Conservation (phyloP, 2,797 vertebrate genomes). For the Anas acuta region DNA sequence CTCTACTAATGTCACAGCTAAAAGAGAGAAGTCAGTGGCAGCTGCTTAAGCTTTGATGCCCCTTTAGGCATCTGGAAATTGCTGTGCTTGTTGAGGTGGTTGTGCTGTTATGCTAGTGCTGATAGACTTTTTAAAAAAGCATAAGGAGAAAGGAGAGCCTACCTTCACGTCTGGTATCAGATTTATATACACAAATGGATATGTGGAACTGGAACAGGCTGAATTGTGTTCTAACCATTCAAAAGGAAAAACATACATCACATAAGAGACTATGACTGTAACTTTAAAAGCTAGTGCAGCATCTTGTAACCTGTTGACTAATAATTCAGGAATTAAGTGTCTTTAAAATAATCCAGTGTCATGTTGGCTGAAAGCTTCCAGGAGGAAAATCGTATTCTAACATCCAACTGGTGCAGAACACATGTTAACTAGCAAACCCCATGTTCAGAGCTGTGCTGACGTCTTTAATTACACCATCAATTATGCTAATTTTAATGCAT, state of each 20-base stretch:
- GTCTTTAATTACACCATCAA: constrained; percentile 56
- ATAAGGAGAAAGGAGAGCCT: background rate
- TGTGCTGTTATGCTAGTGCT: background rate
- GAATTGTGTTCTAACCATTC: background rate
- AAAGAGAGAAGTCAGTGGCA: background rate
- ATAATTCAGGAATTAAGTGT: background rate
- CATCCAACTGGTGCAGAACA: background rate
- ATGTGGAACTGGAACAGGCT: background rate
- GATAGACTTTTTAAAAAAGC: background rate
- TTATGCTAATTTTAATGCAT: constrained; percentile 64
- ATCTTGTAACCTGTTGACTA: background rate
- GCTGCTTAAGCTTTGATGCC: background rate
- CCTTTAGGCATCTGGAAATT: background rate
- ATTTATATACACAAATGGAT: background rate
- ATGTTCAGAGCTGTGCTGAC: constrained; percentile 33
- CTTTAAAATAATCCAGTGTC: background rate
- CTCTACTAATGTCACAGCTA: background rate
- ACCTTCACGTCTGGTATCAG: background rate
- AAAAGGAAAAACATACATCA: background rate
- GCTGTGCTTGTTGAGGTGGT: background rate
- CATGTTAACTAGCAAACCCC: background rate
- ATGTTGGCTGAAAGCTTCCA: background rate
- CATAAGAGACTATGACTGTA: background rate
- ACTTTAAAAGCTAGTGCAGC: background rate
- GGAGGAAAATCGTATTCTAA: background rate